phyloP scores from a whole-genome alignment of 1,140 invertebrate genomes.

The Anastatus disparis region DNA sequence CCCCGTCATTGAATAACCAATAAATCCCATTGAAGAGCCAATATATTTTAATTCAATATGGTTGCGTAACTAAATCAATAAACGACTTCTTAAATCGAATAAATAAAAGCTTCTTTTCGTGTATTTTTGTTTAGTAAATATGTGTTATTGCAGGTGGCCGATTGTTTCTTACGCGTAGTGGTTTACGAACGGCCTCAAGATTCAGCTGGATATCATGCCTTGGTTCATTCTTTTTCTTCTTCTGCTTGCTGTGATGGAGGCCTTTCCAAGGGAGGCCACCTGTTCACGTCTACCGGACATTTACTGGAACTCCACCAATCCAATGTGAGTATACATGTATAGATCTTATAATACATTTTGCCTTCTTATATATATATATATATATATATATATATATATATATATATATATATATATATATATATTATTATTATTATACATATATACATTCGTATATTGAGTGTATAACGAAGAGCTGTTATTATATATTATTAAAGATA shows the following conservation, averaged over 20 bases:
- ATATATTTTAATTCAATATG: background rate
- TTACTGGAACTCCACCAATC: slow-evolving; percentile 72
- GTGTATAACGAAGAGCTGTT: too few species aligned
- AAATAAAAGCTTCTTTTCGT: slow-evolving; percentile 2
- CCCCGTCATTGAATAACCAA: too few species aligned
- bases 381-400: too few species aligned
- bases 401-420: too few species aligned
- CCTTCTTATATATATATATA: too few species aligned
- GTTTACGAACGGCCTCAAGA: slow-evolving; percentile 61
- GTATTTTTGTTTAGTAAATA: too few species aligned
- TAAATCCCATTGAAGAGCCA: too few species aligned
- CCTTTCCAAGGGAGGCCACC: slow-evolving; percentile 67
- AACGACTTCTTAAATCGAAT: background rate
- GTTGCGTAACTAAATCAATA: slow-evolving; percentile 12
- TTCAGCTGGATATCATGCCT: slow-evolving; percentile 66
- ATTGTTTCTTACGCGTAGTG: slow-evolving; percentile 46
- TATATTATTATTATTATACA: too few species aligned
- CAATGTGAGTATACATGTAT: slow-evolving; percentile 70
- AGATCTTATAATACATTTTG: too few species aligned
- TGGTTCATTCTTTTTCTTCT: slow-evolving; percentile 69
- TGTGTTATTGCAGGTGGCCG: slow-evolving; percentile 51
- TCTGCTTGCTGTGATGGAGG: slow-evolving; percentile 68
- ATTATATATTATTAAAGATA: too few species aligned
- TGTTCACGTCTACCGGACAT: slow-evolving; percentile 69
- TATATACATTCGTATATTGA: too few species aligned